Evolutionary conservation across 1,140 invertebrate species (phyloP), one percentile per base, ranked within the genome.

Genomic region (Lepidotrigona ventralis): DNA sequence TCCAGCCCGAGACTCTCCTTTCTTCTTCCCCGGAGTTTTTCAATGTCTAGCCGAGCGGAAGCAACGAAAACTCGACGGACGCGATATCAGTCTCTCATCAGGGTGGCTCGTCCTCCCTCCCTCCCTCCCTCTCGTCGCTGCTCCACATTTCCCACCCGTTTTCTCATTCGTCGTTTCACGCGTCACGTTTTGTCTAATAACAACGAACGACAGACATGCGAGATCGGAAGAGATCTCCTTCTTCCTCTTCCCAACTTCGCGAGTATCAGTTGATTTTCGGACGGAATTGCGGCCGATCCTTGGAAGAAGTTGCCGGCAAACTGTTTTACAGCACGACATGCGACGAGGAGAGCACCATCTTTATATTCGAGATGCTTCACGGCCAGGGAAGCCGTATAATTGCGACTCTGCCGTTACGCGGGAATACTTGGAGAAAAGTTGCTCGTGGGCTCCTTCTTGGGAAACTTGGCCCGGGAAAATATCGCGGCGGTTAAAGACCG

Each of bases 171-270:
- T 33, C 33, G 33, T 33, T 33, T 33, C 33, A 33, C 33, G 33
- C 33, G 33, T 33, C 4, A 33, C 33, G 33, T 33, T 33, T 33
- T 3, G 33, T 33, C 33, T 2, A 33, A 33, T 33, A 33, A 33
- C 4, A 33, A 88, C 86, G 83, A 87, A 87, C 82, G 83, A 88
- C 85, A 88, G 82, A 86, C 80, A 75, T 82, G 56, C 33, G 26
- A 19, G n/a, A 73, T 84, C 79, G 66, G 2, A 3, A 33, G 33
- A 33, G 33, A 33, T 81, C 68, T 81, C 68, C 76, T 58, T 58
- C 56, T 58, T 58, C 56, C 8, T 23, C 56, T 23, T 81, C 84
- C 81, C 81, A 69, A n/a, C n/a, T n/a, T 51, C 26, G 33, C 21
- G 56, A 11, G 9, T 58, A 12, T 11, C 56, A 21, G 56, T 58